Evolutionary conservation across 2,888 invertebrate species (phyloP).

Genomic region (Polydrusus tereticollis): DNA sequence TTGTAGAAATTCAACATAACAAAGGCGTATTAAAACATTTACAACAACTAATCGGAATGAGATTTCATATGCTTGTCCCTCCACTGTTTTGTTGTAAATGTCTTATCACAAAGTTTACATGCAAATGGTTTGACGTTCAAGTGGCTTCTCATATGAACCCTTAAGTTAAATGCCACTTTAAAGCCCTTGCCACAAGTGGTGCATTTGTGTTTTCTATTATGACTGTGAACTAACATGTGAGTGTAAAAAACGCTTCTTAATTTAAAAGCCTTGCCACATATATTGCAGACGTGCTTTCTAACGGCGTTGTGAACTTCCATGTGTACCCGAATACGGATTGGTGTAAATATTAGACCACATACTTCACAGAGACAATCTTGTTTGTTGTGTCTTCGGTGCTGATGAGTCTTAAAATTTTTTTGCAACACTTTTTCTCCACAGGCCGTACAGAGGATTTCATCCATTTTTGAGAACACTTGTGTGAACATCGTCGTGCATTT

Average conservation of each 20-base stretch:
- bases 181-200: not conserved
- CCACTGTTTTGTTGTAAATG: constrained; percentile 52
- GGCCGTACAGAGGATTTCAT: not conserved
- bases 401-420: not conserved
- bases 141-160: not conserved
- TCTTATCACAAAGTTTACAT: not conserved
- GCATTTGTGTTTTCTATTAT: not conserved
- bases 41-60: not conserved
- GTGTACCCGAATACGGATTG: constrained; percentile 49
- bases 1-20: no score
- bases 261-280: constrained; percentile 67
- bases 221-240: not conserved
- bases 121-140: not conserved
- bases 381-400: not conserved
- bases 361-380: constrained; percentile 16
- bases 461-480: not conserved
- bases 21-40: not conserved
- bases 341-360: constrained; percentile 16
- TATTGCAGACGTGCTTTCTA: constrained; percentile 67
- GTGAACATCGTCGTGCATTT: no score
- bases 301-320: constrained; percentile 63
- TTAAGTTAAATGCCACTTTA: not conserved
- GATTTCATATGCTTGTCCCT: not conserved
- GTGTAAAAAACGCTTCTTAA: not conserved
- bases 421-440: not conserved